phyloP scores from a whole-genome alignment of 2,113 vertebrate genomes.

The Blennius ocellaris region DNA sequence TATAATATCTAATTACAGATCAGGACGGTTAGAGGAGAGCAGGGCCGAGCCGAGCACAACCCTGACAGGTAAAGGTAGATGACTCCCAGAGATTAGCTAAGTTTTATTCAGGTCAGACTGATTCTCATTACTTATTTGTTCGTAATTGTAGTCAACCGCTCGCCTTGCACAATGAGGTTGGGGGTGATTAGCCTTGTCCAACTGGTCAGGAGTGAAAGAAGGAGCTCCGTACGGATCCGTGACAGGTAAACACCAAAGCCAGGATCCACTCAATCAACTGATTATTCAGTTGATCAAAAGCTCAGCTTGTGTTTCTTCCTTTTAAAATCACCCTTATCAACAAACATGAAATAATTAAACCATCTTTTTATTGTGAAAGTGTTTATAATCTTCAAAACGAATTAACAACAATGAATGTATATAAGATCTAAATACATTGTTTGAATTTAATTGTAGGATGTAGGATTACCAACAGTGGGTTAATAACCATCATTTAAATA shows the following conservation, averaged over 20 bases:
- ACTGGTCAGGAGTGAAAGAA: conserved; percentile 19
- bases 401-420: too few relatives aligned
- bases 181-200: conserved; percentile 48
- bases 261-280: conserved; percentile 44
- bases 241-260: conserved; percentile 28
- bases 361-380: too few relatives aligned
- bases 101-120: conserved; percentile 59
- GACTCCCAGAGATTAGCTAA: conserved; percentile 44
- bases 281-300: conserved; percentile 9
- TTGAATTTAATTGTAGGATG: too few relatives aligned
- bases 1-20: conserved; percentile 76
- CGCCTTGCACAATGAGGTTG: conserved; percentile 16
- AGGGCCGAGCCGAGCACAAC: conserved; percentile 4
- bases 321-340: too few relatives aligned
- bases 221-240: conserved; percentile 21
- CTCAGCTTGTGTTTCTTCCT: too few relatives aligned
- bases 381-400: too few relatives aligned
- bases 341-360: too few relatives aligned
- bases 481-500: too few relatives aligned
- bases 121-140: conserved; percentile 75
- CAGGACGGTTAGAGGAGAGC: conserved; percentile 33
- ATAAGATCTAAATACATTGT: too few relatives aligned
- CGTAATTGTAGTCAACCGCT: conserved; percentile 55
- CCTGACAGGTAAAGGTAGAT: conserved; percentile 20
- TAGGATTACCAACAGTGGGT: too few relatives aligned